Evolutionary conservation across 1,140 invertebrate species (phyloP).

Genomic region (Hestina assimilis): DNA sequence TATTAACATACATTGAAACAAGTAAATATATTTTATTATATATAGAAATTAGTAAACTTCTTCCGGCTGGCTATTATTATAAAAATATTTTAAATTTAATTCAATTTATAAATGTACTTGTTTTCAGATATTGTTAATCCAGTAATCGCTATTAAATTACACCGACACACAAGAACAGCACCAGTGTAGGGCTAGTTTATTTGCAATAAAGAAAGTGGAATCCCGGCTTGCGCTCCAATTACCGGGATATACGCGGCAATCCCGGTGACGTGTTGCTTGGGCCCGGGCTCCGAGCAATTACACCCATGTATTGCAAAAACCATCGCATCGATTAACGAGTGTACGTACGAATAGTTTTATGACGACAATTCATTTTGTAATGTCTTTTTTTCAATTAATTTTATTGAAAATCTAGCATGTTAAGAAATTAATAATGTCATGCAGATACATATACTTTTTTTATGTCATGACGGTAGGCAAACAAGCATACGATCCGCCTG

Average conservation of each 20-base stretch:
- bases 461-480: too few relatives aligned
- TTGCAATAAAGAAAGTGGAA: slow-evolving; percentile 77
- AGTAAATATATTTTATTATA: too few relatives aligned
- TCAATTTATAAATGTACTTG: background rate
- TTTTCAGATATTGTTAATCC: too few relatives aligned
- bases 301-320: slow-evolving; percentile 42
- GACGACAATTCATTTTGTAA: background rate
- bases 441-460: too few relatives aligned
- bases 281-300: slow-evolving; percentile 58
- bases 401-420: too few relatives aligned
- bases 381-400: too few relatives aligned
- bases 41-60: too few relatives aligned
- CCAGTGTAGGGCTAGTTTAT: slow-evolving; percentile 69
- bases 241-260: slow-evolving; percentile 73
- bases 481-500: too few relatives aligned
- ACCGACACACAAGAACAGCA: slow-evolving; percentile 51
- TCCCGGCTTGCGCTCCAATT: slow-evolving; percentile 72
- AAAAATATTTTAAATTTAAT: too few relatives aligned
- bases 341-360: background rate
- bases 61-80: too few relatives aligned
- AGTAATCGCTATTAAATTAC: slow-evolving; percentile 29
- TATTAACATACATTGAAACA: too few relatives aligned
- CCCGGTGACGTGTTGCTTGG: slow-evolving; percentile 63
- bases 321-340: slow-evolving; percentile 16
- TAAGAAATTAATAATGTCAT: too few relatives aligned